These are phyloP conservation scores for Paragorgia papillata DNA, from an alignment of 92 coral and sea anemone species.

Conservation along the genomic window DNA sequence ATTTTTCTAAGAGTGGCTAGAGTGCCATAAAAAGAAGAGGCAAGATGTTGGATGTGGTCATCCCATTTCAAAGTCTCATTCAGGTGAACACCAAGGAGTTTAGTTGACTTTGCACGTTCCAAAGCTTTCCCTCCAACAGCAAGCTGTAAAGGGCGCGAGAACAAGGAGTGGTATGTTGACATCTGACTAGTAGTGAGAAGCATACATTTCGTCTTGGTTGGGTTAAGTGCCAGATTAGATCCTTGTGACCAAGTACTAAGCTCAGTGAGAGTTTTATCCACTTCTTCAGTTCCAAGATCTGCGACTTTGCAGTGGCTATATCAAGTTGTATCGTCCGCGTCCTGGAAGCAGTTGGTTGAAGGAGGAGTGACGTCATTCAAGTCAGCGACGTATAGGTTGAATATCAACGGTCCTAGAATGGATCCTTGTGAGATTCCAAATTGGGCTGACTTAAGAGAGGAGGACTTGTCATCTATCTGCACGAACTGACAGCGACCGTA, in stretches of 20 bases:
- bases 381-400: constrained; percentile 54
- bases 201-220: background rate
- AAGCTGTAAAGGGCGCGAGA: constrained; percentile 11
- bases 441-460: too few relatives aligned
- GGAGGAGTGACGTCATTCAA: constrained; percentile 6
- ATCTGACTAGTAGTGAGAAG: constrained; percentile 50
- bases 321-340: constrained; percentile 44
- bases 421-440: background rate
- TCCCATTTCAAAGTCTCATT: constrained; percentile 37
- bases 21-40: background rate
- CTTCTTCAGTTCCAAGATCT: too few relatives aligned
- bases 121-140: constrained; percentile 28
- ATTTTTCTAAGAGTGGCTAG: constrained; percentile 25
- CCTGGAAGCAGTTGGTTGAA: constrained; percentile 40
- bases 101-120: constrained; percentile 30
- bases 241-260: background rate
- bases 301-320: constrained; percentile 28
- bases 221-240: background rate
- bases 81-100: constrained; percentile 46
- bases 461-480: too few relatives aligned
- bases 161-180: constrained; percentile 46
- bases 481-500: too few relatives aligned
- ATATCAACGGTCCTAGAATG: constrained; percentile 21
- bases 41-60: constrained; percentile 10
- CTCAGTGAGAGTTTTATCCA: constrained; percentile 16